Percentiles rank a stretch among this genome's conserved stretches.
phyloP scores from a whole-genome alignment of 2,888 invertebrate genomes.

The Uropetala carovei region DNA sequence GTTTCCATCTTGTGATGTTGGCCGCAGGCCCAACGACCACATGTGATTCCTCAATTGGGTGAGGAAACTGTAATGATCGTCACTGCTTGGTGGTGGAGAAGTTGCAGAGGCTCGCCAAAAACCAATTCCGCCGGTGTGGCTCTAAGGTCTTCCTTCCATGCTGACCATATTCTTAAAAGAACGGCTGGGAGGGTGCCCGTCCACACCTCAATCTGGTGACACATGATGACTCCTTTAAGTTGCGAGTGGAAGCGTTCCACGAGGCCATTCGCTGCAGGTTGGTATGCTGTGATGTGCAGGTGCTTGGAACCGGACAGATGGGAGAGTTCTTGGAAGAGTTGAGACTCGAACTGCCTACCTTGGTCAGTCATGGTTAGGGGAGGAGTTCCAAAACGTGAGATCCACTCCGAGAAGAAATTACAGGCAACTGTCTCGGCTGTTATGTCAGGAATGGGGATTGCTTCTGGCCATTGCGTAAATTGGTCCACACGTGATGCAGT shows the following conservation, averaged over 20 bases:
- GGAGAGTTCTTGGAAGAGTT: conserved; percentile 69
- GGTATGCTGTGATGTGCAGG: conserved; percentile 68
- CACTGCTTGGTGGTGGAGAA: conserved; percentile 67
- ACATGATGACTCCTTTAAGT: conserved; percentile 73
- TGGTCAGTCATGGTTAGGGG: conserved; percentile 67
- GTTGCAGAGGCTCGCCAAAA: conserved; percentile 70
- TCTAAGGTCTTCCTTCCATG: conserved; percentile 71
- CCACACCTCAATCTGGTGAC: conserved; percentile 70
- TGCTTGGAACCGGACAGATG: background rate
- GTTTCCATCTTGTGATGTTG: background rate
- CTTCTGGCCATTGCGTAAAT: conserved; percentile 39
- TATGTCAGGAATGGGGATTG: too few species aligned
- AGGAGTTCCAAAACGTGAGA: conserved; percentile 35
- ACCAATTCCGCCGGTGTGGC: conserved; percentile 71
- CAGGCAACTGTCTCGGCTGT: background rate
- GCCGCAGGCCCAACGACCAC: background rate
- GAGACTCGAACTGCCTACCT: conserved; percentile 66
- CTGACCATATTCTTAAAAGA: conserved; percentile 71
- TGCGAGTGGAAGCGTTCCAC: too few species aligned
- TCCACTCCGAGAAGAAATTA: background rate
- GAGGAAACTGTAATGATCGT: background rate
- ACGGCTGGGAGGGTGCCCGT: conserved; percentile 71
- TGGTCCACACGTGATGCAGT: conserved; percentile 22
- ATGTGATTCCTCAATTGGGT: background rate
- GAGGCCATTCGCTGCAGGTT: too few species aligned